A percentile compares a stretch with the other conserved stretches of the same genome.
These are phyloP conservation scores for Pagetopsis macropterus DNA, from an alignment of 2,797 vertebrate genomes.

Conservation along the genomic window DNA sequence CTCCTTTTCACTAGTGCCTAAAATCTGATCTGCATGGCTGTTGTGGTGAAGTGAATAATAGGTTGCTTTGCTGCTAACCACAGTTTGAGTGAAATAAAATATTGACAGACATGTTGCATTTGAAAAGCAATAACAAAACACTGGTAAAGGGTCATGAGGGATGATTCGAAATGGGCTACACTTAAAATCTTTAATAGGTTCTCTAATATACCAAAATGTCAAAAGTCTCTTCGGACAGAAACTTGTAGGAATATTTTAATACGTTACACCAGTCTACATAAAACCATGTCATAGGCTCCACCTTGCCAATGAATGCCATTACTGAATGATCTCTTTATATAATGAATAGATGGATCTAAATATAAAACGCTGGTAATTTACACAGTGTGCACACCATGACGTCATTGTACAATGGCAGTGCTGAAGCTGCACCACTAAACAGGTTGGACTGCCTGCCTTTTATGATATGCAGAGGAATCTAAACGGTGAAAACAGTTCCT, in stretches of 20 bases:
- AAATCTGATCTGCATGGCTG: too few species aligned
- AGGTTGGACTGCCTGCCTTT: slow-evolving; percentile 22
- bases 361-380: not conserved
- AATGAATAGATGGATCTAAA: not conserved
- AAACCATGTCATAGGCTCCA: not conserved
- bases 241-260: not conserved
- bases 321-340: not conserved
- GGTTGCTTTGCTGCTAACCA: not conserved
- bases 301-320: not conserved
- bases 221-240: not conserved
- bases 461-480: slow-evolving; percentile 13
- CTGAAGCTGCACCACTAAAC: slow-evolving; percentile 32
- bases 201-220: too few species aligned
- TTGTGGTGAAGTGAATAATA: too few species aligned
- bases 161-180: not conserved
- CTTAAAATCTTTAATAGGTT: not conserved
- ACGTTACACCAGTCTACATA: not conserved
- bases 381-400: not conserved
- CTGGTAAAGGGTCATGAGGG: not conserved
- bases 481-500: slow-evolving; percentile 59
- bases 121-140: too few species aligned
- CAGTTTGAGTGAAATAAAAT: not conserved
- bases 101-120: not conserved
- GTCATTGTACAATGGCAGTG: not conserved
- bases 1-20: too few species aligned